Conservation (phyloP, 2,113 vertebrate genomes). For the Zootoca vivipara region DNA sequence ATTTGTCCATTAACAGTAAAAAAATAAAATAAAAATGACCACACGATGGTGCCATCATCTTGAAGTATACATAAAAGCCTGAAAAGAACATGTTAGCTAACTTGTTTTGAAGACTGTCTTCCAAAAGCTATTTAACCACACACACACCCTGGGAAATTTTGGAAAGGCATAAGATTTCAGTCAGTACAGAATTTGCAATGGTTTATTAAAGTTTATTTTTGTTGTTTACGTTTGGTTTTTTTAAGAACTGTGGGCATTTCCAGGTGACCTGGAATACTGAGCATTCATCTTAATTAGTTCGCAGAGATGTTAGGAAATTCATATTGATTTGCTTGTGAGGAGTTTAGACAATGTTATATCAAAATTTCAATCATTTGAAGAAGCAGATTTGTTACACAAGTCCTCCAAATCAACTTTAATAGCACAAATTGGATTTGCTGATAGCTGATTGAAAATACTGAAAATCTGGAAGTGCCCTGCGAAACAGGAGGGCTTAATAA, state of each 20-base stretch:
- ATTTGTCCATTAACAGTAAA: neutral
- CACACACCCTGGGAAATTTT: neutral
- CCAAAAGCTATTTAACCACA: neutral
- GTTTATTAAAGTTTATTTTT: neutral
- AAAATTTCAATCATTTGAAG: too few species aligned
- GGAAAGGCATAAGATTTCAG: neutral
- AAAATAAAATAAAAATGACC: constrained; percentile 10
- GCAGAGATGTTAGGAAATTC: too few species aligned
- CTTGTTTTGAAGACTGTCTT: neutral
- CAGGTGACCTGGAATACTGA: too few species aligned
- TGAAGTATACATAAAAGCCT: neutral
- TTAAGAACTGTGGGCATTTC: too few species aligned
- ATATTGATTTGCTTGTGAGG: too few species aligned
- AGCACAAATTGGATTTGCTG: too few species aligned
- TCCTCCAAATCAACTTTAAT: too few species aligned
- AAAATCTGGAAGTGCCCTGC: too few species aligned
- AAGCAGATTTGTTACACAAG: too few species aligned
- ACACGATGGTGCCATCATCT: constrained; percentile 31
- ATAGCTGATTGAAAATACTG: too few species aligned
- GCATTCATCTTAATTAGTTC: too few species aligned
- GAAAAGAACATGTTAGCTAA: neutral
- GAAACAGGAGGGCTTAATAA: neutral
- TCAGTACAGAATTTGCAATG: neutral
- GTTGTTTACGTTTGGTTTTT: neutral
- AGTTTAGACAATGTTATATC: too few species aligned